Evolutionary conservation across 1,140 invertebrate genomes (phyloP).

Genomic region (Holcopasites calliopsidis): DNA sequence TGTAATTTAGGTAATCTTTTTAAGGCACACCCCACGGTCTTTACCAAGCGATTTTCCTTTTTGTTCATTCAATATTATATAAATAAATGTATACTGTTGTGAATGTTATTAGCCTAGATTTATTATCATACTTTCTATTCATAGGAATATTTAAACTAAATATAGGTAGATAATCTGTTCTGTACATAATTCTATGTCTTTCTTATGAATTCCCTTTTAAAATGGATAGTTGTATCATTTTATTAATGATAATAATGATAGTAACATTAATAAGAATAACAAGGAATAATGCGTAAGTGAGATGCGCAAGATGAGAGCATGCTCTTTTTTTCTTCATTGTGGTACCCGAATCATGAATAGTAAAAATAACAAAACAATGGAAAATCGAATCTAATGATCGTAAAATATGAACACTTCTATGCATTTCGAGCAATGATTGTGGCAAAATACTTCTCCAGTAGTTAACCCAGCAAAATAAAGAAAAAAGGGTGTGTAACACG

Average conservation of each 20-base stretch:
- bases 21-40: slow-evolving; percentile 78
- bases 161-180: slow-evolving; percentile 77
- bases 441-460: too few species aligned
- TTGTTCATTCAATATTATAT: slow-evolving; percentile 67
- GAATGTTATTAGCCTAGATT: slow-evolving; percentile 59
- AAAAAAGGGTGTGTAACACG: slow-evolving; percentile 6
- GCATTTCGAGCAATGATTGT: slow-evolving; percentile 14
- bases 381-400: slow-evolving; percentile 18
- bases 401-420: slow-evolving; percentile 3
- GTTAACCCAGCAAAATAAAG: background rate
- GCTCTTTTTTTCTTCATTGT: slow-evolving; percentile 28
- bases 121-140: slow-evolving; percentile 61
- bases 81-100: slow-evolving; percentile 72
- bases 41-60: slow-evolving; percentile 68
- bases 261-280: slow-evolving; percentile 77
- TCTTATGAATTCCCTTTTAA: slow-evolving; percentile 73
- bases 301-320: slow-evolving; percentile 60
- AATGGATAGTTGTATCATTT: slow-evolving; percentile 72
- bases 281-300: slow-evolving; percentile 75
- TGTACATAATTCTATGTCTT: slow-evolving; percentile 79
- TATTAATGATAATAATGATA: slow-evolving; percentile 76
- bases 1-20: slow-evolving; percentile 61
- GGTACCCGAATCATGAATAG: slow-evolving; percentile 48
- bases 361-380: slow-evolving; percentile 23
- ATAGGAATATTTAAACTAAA: slow-evolving; percentile 73